These are phyloP conservation scores for Drosophila eugracilis DNA, from an alignment of 1,140 invertebrate species.

Conservation along the genomic window DNA sequence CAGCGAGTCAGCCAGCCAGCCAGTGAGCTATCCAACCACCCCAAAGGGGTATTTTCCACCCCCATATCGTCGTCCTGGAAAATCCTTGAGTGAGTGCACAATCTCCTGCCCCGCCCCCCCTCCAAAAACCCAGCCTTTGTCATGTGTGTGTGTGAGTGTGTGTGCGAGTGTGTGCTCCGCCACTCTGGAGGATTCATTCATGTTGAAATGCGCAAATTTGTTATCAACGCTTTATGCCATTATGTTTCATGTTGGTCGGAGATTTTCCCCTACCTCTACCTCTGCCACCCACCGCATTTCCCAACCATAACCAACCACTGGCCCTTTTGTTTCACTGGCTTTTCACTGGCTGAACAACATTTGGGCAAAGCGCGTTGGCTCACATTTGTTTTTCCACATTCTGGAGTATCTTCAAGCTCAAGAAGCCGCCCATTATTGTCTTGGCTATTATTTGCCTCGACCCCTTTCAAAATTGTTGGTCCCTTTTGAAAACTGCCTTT, in stretches of 20 bases:
- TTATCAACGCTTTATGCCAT: conserved; percentile 84
- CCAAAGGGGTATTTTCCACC: conserved; percentile 1
- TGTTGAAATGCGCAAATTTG: conserved; percentile 84
- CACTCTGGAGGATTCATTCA: conserved; percentile 81
- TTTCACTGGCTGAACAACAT: conserved; percentile 43
- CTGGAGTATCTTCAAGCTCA: conserved; percentile 17
- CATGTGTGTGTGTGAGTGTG: not conserved
- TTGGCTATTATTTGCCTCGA: conserved; percentile 29
- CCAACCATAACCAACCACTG: not conserved
- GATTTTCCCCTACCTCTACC: conserved; percentile 19
- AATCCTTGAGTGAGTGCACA: conserved; percentile 46
- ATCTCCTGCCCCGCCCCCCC: no score
- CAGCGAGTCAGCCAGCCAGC: not conserved
- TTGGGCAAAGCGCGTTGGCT: conserved; percentile 62
- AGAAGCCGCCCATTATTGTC: conserved; percentile 59
- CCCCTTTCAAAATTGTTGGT: no score
- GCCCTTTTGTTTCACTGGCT: not conserved
- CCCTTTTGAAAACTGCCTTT: conserved; percentile 8
- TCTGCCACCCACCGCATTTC: not conserved
- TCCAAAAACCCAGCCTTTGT: no score
- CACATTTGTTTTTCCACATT: conserved; percentile 53
- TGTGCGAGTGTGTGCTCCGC: conserved; percentile 24
- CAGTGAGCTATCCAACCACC: conserved; percentile 1
- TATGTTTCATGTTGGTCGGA: conserved; percentile 69
- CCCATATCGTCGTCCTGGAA: not conserved